These are phyloP conservation scores for Holothuria glaberrima DNA, from an alignment of 35 echinoderm and acorn worm species.

Conservation along the genomic window DNA sequence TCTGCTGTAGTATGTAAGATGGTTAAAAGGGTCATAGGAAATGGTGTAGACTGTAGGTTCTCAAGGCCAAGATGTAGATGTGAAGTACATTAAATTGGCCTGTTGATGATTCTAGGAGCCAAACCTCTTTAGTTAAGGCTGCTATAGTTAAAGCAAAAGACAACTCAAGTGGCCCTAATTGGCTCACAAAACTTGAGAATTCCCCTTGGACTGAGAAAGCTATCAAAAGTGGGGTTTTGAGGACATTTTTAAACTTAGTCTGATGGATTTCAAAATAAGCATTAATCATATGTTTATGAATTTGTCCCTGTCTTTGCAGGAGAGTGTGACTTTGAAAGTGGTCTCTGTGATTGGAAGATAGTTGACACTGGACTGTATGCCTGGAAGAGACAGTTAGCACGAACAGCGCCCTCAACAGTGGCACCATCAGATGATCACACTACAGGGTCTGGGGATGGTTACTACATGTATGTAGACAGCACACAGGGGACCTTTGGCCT, in stretches of 20 bases:
- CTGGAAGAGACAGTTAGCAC: slow-evolving; percentile 48
- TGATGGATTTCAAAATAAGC: no score
- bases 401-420: slow-evolving; percentile 5
- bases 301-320: slow-evolving; percentile 44
- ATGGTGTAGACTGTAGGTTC: background rate
- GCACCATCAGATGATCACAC: slow-evolving; percentile 53
- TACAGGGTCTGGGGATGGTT: slow-evolving; percentile 25
- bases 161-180: background rate
- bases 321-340: slow-evolving; percentile 62
- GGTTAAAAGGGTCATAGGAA: no score
- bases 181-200: no score
- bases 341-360: slow-evolving; percentile 57
- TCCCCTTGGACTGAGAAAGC: no score
- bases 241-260: no score
- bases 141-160: background rate
- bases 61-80: background rate
- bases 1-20: no score
- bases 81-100: background rate
- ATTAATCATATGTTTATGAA: background rate
- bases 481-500: slow-evolving; percentile 31
- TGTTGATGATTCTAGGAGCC: no score
- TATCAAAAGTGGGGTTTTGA: no score
- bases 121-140: background rate
- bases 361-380: slow-evolving; percentile 49
- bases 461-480: slow-evolving; percentile 66